These are phyloP conservation scores for Heliconius erato DNA, from an alignment of 2,888 invertebrate genomes.

Conservation along the genomic window DNA sequence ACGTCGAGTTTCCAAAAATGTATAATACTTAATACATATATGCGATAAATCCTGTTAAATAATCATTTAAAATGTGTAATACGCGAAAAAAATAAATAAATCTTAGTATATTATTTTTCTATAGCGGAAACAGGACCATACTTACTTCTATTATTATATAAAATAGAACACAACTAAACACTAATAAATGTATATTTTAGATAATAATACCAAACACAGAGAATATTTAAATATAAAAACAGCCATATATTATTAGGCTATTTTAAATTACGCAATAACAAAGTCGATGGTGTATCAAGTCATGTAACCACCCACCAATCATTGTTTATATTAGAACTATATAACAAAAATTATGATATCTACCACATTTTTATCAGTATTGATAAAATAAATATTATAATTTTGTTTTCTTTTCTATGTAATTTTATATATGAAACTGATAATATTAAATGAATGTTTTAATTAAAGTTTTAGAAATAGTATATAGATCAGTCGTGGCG, in stretches of 20 bases:
- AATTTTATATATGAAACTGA: neutral
- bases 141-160: too few relatives aligned
- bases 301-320: neutral
- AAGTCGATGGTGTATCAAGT: neutral
- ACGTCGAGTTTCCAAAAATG: too few relatives aligned
- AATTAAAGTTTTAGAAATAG: neutral
- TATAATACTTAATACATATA: too few relatives aligned
- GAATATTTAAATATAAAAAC: too few relatives aligned
- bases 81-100: too few relatives aligned
- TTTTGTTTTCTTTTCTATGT: neutral
- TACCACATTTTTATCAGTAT: constrained; percentile 16
- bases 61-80: too few relatives aligned
- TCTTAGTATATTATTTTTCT: too few relatives aligned
- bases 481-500: neutral
- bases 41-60: too few relatives aligned
- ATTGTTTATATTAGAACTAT: constrained; percentile 1
- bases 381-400: constrained; percentile 1
- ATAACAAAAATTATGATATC: neutral
- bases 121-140: too few relatives aligned
- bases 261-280: neutral
- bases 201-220: too few relatives aligned
- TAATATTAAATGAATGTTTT: neutral
- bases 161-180: too few relatives aligned
- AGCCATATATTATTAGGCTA: neutral
- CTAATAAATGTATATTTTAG: too few relatives aligned